Evolutionary conservation across 2,888 invertebrate species (phyloP), one percentile per base, ranked within the genome.

Genomic region (Agelastica alni): DNA sequence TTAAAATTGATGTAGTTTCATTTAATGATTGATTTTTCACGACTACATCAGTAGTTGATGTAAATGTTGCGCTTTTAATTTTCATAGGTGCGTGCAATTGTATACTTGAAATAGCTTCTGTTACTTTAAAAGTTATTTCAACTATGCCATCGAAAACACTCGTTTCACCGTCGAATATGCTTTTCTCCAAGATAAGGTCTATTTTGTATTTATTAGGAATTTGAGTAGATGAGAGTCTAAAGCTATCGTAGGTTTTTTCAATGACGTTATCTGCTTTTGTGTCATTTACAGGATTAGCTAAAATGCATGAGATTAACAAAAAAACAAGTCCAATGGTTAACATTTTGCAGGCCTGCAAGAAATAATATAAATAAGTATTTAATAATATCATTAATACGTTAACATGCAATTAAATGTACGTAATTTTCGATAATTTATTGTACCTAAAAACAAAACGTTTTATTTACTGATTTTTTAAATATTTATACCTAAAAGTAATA

Each of bases 151-250:
- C n/a, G 16, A 58, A 60, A 2, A 37, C 37, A 13, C 28, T 31
- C 2, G n/a, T 30, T 6, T 18, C 34, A 6, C 46, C 53, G 0
- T 47, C 55, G 31, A 66, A 60, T 14, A 60, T 53, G 3, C 36
- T 44, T 3, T 51, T 39, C 2, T 51, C 39, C 3, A 70, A 20
- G 5, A 73, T 75, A 3, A 87, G 63, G 0, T 74, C 62, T 0
- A 87, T 74, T 18, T 77, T 73, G 59, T 87, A 88, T n/a, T 72
- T 72, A 0, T 60, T 64, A 0, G 87, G 87, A 1, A 51, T 53
- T 0, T 85, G 77, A 0, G 77, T 75, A 0, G 69, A 74, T 1
- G 81, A 80, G 1, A 84, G 71, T 4, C 82, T 76, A 62, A 79
- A 82, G 2, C 68, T 65, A 0, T 73, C 68, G 46, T 77, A 68